Evolutionary conservation across 2,113 vertebrate species (phyloP).

Genomic region (Malurus alboscapulatus): DNA sequence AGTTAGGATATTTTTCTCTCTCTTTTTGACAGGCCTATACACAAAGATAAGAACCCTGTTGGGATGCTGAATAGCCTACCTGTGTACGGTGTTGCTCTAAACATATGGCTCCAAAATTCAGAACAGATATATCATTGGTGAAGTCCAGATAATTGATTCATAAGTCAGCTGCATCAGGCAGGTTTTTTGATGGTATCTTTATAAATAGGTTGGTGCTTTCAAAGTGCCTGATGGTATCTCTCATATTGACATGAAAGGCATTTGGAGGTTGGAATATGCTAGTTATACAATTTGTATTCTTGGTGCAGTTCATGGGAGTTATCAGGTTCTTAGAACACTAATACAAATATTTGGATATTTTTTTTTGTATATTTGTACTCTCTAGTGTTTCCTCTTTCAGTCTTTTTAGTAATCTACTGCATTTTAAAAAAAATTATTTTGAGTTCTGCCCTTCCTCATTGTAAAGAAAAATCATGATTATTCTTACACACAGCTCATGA

Average conservation of each 20-base stretch:
- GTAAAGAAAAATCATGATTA: neutral
- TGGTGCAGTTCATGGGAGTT: neutral
- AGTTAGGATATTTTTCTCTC: conserved; percentile 35
- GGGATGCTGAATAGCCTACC: conserved; percentile 71
- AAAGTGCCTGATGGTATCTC: conserved; percentile 74
- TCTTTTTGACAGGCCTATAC: conserved; percentile 60
- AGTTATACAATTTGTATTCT: neutral
- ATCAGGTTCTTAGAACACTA: neutral
- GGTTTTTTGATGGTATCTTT: conserved; percentile 79
- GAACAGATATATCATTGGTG: conserved; percentile 71
- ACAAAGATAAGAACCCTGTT: conserved; percentile 69
- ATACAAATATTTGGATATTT: neutral
- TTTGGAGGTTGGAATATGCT: conserved; percentile 74
- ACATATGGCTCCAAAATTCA: conserved; percentile 74
- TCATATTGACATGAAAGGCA: conserved; percentile 75
- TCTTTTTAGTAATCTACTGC: neutral
- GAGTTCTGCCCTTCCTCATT: neutral
- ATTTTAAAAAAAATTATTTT: neutral
- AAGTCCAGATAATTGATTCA: conserved; percentile 79
- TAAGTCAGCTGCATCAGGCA: conserved; percentile 78
- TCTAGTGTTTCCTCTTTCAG: neutral
- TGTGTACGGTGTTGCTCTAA: conserved; percentile 62
- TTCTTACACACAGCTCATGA: neutral
- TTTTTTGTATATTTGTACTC: neutral
- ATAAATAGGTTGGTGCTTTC: conserved; percentile 74